Evolutionary conservation across 2,113 vertebrate species (phyloP).

Genomic region (Piliocolobus tephrosceles): DNA sequence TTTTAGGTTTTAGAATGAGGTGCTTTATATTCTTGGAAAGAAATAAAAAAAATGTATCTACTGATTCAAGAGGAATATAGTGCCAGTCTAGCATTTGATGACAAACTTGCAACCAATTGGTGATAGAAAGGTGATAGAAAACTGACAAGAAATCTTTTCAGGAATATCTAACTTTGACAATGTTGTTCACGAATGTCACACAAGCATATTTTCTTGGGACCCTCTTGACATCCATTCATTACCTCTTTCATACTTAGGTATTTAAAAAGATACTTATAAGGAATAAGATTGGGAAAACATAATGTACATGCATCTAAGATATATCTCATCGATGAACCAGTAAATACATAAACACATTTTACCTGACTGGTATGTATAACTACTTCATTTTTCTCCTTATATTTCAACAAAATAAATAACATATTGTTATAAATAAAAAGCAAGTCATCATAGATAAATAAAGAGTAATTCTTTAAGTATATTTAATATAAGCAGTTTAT

Average conservation of each 20-base stretch:
- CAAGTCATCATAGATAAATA: not conserved
- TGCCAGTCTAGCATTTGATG: not conserved
- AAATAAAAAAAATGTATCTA: not conserved
- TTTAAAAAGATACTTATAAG: not conserved
- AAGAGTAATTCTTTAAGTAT: not conserved
- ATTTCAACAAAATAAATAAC: conserved; percentile 30
- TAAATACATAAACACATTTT: not conserved
- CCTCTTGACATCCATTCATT: not conserved
- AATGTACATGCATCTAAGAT: not conserved
- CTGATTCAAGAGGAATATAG: not conserved
- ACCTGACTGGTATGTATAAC: not conserved
- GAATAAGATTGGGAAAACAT: not conserved
- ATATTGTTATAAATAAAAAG: not conserved
- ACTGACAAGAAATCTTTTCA: not conserved
- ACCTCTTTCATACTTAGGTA: not conserved
- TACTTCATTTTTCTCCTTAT: not conserved
- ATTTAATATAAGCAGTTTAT: not conserved
- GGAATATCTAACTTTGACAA: not conserved
- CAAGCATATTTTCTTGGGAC: not conserved
- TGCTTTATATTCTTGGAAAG: not conserved
- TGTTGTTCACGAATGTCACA: not conserved
- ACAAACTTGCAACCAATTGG: not conserved
- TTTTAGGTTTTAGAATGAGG: not conserved
- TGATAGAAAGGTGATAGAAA: not conserved
- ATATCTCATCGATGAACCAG: not conserved